phyloP scores from a whole-genome alignment of 2,113 vertebrate genomes.

The Mirounga angustirostris region DNA sequence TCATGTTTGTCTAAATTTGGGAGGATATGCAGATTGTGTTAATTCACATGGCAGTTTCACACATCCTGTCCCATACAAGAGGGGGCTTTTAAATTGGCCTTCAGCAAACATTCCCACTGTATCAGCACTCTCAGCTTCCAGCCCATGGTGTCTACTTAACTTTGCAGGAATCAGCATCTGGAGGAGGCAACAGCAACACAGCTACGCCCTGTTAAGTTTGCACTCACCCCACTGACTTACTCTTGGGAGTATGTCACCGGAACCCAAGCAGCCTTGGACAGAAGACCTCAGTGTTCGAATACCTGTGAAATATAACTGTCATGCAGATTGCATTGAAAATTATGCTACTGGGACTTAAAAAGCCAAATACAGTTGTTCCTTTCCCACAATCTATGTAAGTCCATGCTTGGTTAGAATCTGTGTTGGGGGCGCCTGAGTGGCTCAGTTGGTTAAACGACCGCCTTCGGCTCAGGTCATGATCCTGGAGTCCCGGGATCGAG shows the following conservation, averaged over 20 bases:
- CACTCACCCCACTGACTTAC: slow-evolving; percentile 31
- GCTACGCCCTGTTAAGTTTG: not conserved
- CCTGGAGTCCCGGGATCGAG: no score
- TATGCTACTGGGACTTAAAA: not conserved
- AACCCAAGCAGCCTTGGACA: not conserved
- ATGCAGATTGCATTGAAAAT: not conserved
- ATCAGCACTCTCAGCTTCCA: not conserved
- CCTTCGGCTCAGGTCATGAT: no score
- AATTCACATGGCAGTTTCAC: not conserved
- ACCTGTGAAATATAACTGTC: not conserved
- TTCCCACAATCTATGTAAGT: not conserved
- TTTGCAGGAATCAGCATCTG: not conserved
- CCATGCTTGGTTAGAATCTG: not conserved
- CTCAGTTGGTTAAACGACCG: no score
- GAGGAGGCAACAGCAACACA: not conserved
- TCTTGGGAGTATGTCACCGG: not conserved
- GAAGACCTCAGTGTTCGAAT: not conserved
- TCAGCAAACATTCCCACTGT: not conserved
- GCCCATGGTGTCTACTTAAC: not conserved
- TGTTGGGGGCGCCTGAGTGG: not conserved
- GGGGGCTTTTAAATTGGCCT: not conserved
- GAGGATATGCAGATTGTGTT: not conserved
- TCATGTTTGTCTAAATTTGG: not conserved
- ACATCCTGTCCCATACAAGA: not conserved
- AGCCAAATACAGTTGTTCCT: not conserved